A percentile compares a stretch with the other conserved stretches of the same genome.
Evolutionary conservation across 2,888 invertebrate genomes (phyloP).

Genomic region (Drosophila setosimentum): DNA sequence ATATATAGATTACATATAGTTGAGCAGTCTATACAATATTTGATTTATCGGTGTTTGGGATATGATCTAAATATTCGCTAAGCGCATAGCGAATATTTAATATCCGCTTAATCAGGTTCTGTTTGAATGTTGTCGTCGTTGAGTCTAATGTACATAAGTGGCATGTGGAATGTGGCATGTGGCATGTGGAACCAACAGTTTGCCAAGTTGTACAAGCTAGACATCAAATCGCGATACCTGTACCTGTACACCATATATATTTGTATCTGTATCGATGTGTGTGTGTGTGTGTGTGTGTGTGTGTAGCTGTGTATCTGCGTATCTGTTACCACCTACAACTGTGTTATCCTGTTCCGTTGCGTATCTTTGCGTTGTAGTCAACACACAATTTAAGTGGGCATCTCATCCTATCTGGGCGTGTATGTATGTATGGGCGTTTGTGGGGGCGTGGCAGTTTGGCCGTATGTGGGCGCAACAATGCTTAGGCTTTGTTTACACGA

Average conservation of each 20-base stretch:
- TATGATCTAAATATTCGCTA: not conserved
- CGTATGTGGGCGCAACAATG: constrained; percentile 30
- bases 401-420: not conserved
- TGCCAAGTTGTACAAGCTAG: constrained; percentile 34
- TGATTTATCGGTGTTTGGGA: not conserved
- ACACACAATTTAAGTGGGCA: constrained; percentile 24
- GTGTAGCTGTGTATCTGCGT: not conserved
- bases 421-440: not conserved
- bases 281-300: no score
- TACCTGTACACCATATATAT: not conserved
- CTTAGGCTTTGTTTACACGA: constrained; percentile 67
- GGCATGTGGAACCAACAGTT: constrained; percentile 57
- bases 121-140: not conserved
- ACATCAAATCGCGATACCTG: constrained; percentile 17
- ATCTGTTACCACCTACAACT: not conserved
- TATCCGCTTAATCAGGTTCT: not conserved
- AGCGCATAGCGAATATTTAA: not conserved
- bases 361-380: constrained; percentile 5
- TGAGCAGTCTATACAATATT: not conserved
- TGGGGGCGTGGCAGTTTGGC: constrained; percentile 15
- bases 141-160: constrained; percentile 36
- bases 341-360: not conserved
- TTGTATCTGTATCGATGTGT: not conserved
- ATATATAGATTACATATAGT: not conserved
- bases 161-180: constrained; percentile 47